These are phyloP conservation scores for Eilema depressum DNA, from an alignment of 2,888 invertebrate genomes.

Conservation along the genomic window DNA sequence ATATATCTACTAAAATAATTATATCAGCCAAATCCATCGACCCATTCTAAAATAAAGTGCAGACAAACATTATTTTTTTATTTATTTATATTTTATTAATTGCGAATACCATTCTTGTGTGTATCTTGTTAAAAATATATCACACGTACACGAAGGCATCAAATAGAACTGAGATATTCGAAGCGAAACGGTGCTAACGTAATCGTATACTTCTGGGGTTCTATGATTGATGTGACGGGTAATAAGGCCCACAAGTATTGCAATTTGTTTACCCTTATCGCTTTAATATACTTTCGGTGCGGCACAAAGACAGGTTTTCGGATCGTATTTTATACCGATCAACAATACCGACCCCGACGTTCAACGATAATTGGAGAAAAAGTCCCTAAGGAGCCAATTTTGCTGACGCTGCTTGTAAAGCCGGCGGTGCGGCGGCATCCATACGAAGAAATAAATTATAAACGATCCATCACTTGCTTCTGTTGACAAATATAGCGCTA, in stretches of 20 bases:
- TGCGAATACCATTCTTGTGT: not conserved
- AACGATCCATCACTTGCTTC: conserved; percentile 71
- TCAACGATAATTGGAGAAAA: conserved; percentile 80
- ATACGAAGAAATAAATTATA: conserved; percentile 71
- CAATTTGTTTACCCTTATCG: conserved; percentile 86
- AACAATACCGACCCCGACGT: conserved; percentile 74
- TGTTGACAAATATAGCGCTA: conserved; percentile 62
- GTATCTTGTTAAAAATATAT: conserved; percentile 24
- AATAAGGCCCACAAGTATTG: conserved; percentile 84
- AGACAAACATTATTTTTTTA: not conserved
- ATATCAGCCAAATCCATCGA: too few relatives aligned
- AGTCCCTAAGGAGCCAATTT: conserved; percentile 83
- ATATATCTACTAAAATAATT: too few relatives aligned
- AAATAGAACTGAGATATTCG: conserved; percentile 59
- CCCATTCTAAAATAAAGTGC: not conserved
- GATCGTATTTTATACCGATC: conserved; percentile 82
- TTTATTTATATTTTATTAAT: not conserved
- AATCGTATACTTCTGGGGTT: conserved; percentile 77
- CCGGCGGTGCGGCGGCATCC: conserved; percentile 53
- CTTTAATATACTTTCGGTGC: conserved; percentile 73
- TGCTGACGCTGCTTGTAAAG: conserved; percentile 66
- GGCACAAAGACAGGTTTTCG: conserved; percentile 71
- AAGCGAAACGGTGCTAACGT: conserved; percentile 57
- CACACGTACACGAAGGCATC: conserved; percentile 23
- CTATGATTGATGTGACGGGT: conserved; percentile 85